Evolutionary conservation across 2,888 invertebrate species (phyloP).

Genomic region (Ditula angustiorana): DNA sequence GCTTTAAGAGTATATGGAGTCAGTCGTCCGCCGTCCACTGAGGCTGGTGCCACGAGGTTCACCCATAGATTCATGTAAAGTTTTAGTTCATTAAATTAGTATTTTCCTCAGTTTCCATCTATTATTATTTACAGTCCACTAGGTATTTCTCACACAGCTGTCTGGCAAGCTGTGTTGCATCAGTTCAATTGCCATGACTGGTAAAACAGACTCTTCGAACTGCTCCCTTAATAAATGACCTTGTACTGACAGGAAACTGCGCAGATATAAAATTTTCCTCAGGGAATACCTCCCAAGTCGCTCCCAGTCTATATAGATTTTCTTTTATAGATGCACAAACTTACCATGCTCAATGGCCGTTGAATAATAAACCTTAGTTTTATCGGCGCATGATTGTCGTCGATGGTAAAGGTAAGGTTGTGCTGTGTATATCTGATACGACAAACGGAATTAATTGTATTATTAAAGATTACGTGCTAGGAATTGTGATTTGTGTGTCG

Average conservation of each 20-base stretch:
- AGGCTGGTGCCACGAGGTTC: too few species aligned
- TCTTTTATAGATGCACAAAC: constrained; percentile 53
- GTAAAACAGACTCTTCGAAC: background rate
- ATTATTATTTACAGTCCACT: too few species aligned
- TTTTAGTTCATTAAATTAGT: too few species aligned
- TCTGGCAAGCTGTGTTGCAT: too few species aligned
- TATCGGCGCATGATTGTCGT: constrained; percentile 36
- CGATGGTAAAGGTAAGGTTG: constrained; percentile 47
- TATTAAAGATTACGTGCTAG: constrained; percentile 69
- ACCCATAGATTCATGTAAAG: too few species aligned
- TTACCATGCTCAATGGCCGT: constrained; percentile 26
- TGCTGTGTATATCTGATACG: constrained; percentile 61
- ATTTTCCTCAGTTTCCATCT: too few species aligned
- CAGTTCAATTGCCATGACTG: background rate
- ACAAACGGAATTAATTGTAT: constrained; percentile 81
- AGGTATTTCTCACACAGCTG: too few species aligned
- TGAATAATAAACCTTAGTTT: constrained; percentile 45
- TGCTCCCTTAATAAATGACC: constrained; percentile 11
- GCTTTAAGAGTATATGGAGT: too few species aligned
- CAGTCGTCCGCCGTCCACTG: too few species aligned
- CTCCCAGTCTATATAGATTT: constrained; percentile 58
- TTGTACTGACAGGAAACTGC: constrained; percentile 44
- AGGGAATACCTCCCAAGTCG: constrained; percentile 68
- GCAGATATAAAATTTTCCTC: constrained; percentile 60
- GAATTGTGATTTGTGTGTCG: constrained; percentile 67